Base-by-base conservation (phyloP, 37 sponge, comb jelly and placozoan species). In the Hormiphora californensis region DNA sequence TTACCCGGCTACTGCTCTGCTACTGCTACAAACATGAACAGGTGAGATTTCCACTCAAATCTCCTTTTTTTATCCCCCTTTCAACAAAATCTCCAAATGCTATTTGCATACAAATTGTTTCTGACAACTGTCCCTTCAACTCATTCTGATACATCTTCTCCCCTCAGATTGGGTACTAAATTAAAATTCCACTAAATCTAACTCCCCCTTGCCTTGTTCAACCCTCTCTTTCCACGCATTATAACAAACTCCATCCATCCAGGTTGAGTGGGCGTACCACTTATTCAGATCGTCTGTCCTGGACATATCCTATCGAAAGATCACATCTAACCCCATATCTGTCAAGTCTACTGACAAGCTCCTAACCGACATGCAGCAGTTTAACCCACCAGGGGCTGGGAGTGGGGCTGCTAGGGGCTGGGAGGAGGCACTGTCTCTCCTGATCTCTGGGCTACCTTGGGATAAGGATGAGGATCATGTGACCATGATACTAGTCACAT, bases 321-420 rank as follows among this genome's bases (percentile, higher is more conserved):
- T 73, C 12, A n/a, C 81, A 4, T 46, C 38, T 25, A 43, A 73
- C 40, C 17, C 32, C 35, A 73, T 73, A 5, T 43, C 81, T 11
- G 28, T 73, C 44, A 73, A 73, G 25, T 30, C 81, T 28, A 23
- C 81, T 19, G 46, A 73, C 17, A 27, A 33, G 23, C 81, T 73
- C 41, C 46, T 73, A 39, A 43, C 81, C 12, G 81, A 73, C 81
- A 43, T 73, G n/a, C n/a, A n/a, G n/a, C n/a, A n/a, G n/a, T n/a
- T n/a, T n/a, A n/a, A n/a, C n/a, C n/a, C n/a, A n/a, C n/a, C n/a
- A n/a, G n/a, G n/a, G n/a, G n/a, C n/a, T n/a, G n/a, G n/a, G n/a
- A 30, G 30, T 4, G 9, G 12, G 35, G 25, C 23, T 41, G 25
- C 21, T 9, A 41, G 81, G 43, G 43, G 81, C 46, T 73, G 81